Percentiles rank a stretch among this genome's conserved stretches.
Evolutionary conservation across 2,888 invertebrate species (phyloP).

Genomic region (Amphimallon solstitiale): DNA sequence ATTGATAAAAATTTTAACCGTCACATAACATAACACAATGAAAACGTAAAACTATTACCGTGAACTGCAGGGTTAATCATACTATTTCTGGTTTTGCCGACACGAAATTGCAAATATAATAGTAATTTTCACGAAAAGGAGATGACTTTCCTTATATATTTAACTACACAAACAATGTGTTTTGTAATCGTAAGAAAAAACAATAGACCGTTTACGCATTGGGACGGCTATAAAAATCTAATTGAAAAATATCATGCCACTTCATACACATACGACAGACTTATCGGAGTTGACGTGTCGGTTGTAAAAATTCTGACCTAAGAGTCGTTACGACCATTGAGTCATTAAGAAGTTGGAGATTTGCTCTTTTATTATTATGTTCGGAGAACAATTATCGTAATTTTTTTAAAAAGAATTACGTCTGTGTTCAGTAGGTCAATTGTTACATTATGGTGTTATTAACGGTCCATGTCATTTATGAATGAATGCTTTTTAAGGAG

Average conservation of each 20-base stretch:
- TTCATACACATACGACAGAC: not conserved
- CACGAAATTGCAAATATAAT: not conserved
- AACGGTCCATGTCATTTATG: too few relatives aligned
- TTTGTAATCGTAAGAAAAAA: conserved; percentile 13
- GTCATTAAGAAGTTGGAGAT: too few relatives aligned
- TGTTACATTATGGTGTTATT: too few relatives aligned
- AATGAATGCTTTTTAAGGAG: too few relatives aligned
- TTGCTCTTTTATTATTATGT: too few relatives aligned
- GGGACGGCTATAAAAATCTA: not conserved
- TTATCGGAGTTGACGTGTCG: not conserved
- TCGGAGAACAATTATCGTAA: too few relatives aligned
- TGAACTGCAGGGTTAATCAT: conserved; percentile 16
- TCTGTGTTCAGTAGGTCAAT: too few relatives aligned
- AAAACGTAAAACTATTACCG: not conserved
- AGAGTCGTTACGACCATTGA: too few relatives aligned
- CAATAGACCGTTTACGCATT: not conserved
- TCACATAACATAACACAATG: too few relatives aligned
- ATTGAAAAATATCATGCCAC: not conserved
- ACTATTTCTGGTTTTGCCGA: conserved; percentile 5
- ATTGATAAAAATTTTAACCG: too few relatives aligned
- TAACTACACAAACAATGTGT: not conserved
- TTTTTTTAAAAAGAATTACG: too few relatives aligned
- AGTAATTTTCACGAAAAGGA: not conserved
- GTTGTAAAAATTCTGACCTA: not conserved
- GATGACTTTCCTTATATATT: not conserved